Base-by-base conservation (phyloP, 1,140 invertebrate species). In the Agraylea sexmaculata region DNA sequence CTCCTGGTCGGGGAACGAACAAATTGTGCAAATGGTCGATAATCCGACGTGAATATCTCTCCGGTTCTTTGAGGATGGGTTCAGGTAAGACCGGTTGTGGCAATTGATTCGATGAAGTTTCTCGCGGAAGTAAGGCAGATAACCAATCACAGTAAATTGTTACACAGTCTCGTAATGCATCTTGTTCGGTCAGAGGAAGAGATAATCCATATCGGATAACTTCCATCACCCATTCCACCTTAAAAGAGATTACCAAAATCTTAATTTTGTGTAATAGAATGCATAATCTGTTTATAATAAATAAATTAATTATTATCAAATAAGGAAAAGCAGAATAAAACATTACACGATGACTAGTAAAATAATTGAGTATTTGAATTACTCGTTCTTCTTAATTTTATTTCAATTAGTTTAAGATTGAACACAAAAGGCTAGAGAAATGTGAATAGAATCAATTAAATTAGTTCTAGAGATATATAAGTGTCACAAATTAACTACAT, bases 101-200 rank as follows among this genome's bases (percentile, higher is more conserved):
- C 54, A 74, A 74, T 8, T 91, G 85, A 30, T 92, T 80, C 55
- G 79, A 77, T 48, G 83, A 63, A 62, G 83, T 83, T 3, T 84
- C 84, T 29, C 66, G 63, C 1, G 87, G 80, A 50, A 92, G 75
- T 34, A 94, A 65, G 1, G 89, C 84, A 0, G 83, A 82, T 18
- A 98, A 62, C 93, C 93, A 98, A 54, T 96, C 91, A 62, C 90
- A 96, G 57, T 96, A 97, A 16, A 97, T 82, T 62, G 87, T 88
- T 6, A 96, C 91, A 64, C 92, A 97, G 61, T 96, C 92, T 47
- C 90, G 79, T 27, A 97, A 83, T 1, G 87, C 87, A 50, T 96
- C 91, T 60, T 93, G 87, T 59, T 96, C 90, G 22, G 75, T 70
- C 8, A 96, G 57, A 0, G 90, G 89, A 21, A 98, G 62, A 21